Conservation (phyloP, 2,888 invertebrate genomes). For the Phyllotreta striolata region DNA sequence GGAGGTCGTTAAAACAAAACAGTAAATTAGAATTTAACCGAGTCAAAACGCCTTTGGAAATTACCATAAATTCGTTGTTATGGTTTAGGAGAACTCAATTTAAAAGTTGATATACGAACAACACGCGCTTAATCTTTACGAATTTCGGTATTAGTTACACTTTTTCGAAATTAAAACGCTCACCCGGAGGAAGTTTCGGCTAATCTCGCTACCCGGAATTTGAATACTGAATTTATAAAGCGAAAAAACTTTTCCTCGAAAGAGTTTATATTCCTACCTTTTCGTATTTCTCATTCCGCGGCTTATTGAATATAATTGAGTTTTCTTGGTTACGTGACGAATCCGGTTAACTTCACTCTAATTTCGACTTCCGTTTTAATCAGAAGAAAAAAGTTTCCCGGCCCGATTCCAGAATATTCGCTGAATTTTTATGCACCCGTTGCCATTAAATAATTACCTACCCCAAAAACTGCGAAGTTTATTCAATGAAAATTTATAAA, state of each 20-base stretch:
- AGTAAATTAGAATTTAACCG: slow-evolving; percentile 1
- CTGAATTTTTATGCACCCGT: slow-evolving; percentile 12
- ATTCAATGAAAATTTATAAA: no score
- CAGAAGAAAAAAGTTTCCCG: slow-evolving; percentile 23
- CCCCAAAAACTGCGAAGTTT: no score
- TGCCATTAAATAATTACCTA: not conserved
- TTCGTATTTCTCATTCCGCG: slow-evolving; percentile 10
- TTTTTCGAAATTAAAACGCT: no score
- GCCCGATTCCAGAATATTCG: slow-evolving; percentile 3
- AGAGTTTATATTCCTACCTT: slow-evolving; percentile 25
- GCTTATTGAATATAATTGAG: slow-evolving; percentile 33
- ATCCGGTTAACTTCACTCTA: slow-evolving; percentile 31
- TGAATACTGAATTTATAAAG: slow-evolving; percentile 29
- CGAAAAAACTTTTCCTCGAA: slow-evolving; percentile 23
- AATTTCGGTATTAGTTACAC: no score
- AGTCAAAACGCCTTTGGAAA: slow-evolving; percentile 4
- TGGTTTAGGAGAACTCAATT: not conserved
- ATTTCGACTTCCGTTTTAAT: slow-evolving; percentile 30
- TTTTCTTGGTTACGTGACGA: slow-evolving; percentile 33
- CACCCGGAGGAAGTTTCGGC: not conserved
- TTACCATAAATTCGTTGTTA: no score
- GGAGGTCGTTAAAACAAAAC: no score
- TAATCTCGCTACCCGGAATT: slow-evolving; percentile 21
- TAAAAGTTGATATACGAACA: no score
- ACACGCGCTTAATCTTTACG: no score